Evolutionary conservation across 53 echinoderm and acorn worm genomes (phyloP), one percentile per base, ranked within the genome.

Genomic region (Stichopus horrens): DNA sequence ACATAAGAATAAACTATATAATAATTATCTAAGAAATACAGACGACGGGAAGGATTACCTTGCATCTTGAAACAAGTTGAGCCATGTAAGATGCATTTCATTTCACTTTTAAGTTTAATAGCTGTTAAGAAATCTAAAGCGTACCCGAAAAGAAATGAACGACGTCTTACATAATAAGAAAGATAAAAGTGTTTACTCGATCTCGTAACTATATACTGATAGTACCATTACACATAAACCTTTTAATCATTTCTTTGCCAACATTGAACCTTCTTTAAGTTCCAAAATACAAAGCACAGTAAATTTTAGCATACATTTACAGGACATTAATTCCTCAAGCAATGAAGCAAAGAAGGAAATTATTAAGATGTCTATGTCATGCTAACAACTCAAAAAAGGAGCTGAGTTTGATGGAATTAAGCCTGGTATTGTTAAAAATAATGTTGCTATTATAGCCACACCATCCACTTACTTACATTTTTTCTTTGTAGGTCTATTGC

Each of bases 81-180:
- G 37, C 37, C 37, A 37, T 37, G 37, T 37, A 37, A 37, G 37
- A 1, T 37, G 37, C 37, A 37, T 37, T 37, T 37, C 37, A 37
- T 37, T 2, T 37, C 37, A 37, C 37, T 37, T 37, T 37, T 60
- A 77, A 22, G 37, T 37, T 77, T 23, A 23, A 77, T 51, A 77
- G 51, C 77, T 77, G 77, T 77, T n/a, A 37, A 77, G 51, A 77
- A 77, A 77, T 37, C 52, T 37, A 23, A 77, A 77, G 52, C 23
- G 77, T 77, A 77, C 52, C 1, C 2, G 9, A 52, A 52, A 51
- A 22, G 21, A 23, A 14, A 37, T 77, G 7, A 77, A 77, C 23
- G 77, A 23, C 37, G 77, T 22, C 6, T 77, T 77, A 77, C 37
- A 51, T 77, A 13, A 77, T 11, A 77, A 21, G 23, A 77, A 77